These are phyloP conservation scores for Pagetopsis macropterus DNA, from an alignment of 2,797 vertebrate genomes.

Conservation along the genomic window DNA sequence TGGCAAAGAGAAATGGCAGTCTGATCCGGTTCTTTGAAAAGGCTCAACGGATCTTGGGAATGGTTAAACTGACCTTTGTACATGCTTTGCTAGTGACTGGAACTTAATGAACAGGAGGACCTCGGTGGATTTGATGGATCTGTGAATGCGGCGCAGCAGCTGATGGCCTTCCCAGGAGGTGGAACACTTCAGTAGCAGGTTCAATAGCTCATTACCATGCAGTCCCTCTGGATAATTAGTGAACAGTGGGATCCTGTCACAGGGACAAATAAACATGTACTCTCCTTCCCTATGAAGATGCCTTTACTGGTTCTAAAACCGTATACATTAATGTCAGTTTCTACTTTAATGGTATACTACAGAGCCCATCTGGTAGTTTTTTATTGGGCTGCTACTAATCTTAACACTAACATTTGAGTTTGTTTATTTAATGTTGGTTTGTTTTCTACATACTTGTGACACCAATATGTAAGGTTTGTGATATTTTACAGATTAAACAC, in stretches of 20 bases:
- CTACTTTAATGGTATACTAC: conserved; percentile 2
- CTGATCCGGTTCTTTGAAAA: conserved; percentile 36
- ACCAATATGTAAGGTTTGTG: background rate
- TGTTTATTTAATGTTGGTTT: background rate
- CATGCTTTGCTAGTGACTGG: conserved; percentile 64
- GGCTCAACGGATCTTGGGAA: conserved; percentile 44
- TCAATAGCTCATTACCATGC: conserved; percentile 86
- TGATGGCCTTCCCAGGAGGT: conserved; percentile 76
- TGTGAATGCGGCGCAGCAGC: conserved; percentile 59
- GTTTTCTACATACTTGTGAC: background rate
- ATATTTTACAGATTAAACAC: background rate
- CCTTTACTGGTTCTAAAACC: conserved; percentile 37
- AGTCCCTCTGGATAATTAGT: conserved; percentile 82
- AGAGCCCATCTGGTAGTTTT: background rate
- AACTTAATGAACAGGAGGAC: conserved; percentile 73
- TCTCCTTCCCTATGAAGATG: conserved; percentile 39
- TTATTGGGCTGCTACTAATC: background rate
- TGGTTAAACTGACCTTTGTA: conserved; percentile 77
- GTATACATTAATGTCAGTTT: background rate
- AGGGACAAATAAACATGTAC: conserved; percentile 77
- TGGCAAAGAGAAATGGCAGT: conserved; percentile 35
- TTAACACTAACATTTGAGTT: background rate
- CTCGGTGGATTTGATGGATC: conserved; percentile 75
- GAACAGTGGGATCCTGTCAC: conserved; percentile 78
- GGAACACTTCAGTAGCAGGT: conserved; percentile 69